Evolutionary conservation across 2,797 vertebrate genomes (phyloP).

Genomic region (Atherinosoma microstoma): DNA sequence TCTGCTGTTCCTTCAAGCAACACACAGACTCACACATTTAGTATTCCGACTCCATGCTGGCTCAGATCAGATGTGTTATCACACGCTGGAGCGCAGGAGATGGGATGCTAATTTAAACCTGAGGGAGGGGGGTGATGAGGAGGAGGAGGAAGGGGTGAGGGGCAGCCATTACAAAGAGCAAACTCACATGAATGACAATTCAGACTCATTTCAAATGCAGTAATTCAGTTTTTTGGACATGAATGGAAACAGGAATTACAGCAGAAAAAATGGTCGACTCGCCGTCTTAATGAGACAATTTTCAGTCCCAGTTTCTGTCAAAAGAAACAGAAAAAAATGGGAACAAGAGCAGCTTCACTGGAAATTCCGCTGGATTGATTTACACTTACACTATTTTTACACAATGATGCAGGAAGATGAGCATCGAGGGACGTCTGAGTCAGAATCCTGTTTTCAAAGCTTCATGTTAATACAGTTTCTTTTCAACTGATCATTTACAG

Average conservation of each 20-base stretch:
- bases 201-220: neutral
- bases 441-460: too few relatives aligned
- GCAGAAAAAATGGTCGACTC: neutral
- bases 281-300: too few relatives aligned
- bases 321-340: too few relatives aligned
- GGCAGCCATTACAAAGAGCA: slow-evolving; percentile 59
- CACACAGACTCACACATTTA: slow-evolving; percentile 65
- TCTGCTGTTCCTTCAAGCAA: slow-evolving; percentile 56
- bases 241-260: slow-evolving; percentile 41
- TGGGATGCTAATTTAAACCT: slow-evolving; percentile 82
- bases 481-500: too few relatives aligned
- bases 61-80: slow-evolving; percentile 82
- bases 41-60: slow-evolving; percentile 75
- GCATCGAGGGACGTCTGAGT: too few relatives aligned
- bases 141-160: slow-evolving; percentile 17
- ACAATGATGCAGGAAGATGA: too few relatives aligned
- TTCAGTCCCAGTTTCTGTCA: too few relatives aligned
- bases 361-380: too few relatives aligned
- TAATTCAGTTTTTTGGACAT: slow-evolving; percentile 38
- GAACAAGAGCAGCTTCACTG: too few relatives aligned
- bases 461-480: too few relatives aligned
- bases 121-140: slow-evolving; percentile 21
- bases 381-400: too few relatives aligned
- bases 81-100: slow-evolving; percentile 74
- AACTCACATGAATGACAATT: slow-evolving; percentile 60